Conservation (phyloP, 2,113 vertebrate species). For the Bujurquina vittata region DNA sequence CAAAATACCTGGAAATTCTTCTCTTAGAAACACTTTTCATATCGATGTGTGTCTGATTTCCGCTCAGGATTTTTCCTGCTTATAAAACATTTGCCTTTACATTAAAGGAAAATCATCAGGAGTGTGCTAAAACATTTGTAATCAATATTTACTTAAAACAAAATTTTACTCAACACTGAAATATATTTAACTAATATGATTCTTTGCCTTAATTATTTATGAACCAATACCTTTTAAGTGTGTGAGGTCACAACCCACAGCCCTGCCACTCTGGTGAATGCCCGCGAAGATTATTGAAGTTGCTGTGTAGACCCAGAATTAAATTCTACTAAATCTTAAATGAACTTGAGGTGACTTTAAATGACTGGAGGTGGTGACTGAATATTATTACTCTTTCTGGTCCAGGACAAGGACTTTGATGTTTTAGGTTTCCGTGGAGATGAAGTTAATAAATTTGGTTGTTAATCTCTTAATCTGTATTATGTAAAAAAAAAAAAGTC, state of each 20-base stretch:
- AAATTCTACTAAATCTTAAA: too few species aligned
- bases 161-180: too few species aligned
- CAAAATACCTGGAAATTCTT: background rate
- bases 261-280: background rate
- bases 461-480: background rate
- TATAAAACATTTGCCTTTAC: background rate
- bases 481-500: too few species aligned
- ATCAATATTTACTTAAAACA: background rate
- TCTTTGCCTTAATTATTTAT: too few species aligned
- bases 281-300: background rate
- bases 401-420: background rate
- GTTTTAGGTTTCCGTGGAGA: background rate
- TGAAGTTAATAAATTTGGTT: background rate
- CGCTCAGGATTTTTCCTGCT: background rate
- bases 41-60: background rate
- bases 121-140: background rate
- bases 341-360: background rate
- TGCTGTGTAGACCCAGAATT: background rate
- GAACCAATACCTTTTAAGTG: too few species aligned
- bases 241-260: too few species aligned
- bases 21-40: background rate
- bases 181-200: too few species aligned
- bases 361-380: background rate
- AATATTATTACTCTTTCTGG: background rate
- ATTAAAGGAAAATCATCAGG: background rate